phyloP scores from a whole-genome alignment of 2,797 vertebrate genomes.

The Myotis findleyi region DNA sequence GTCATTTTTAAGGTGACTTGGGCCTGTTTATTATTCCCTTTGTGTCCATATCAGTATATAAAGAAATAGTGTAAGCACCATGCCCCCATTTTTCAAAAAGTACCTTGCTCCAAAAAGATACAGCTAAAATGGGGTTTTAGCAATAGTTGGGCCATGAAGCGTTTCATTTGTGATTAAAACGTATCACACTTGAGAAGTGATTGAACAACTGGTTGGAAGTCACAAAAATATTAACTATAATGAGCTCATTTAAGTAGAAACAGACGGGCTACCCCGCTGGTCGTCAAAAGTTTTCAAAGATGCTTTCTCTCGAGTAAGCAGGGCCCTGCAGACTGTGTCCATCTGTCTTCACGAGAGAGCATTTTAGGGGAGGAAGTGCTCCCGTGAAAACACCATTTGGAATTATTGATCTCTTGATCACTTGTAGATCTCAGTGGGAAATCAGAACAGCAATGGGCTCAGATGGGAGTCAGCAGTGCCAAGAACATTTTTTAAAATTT shows the following conservation, averaged over 20 bases:
- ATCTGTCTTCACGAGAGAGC: slow-evolving; percentile 87
- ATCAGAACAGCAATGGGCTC: slow-evolving; percentile 54
- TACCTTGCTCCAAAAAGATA: slow-evolving; percentile 30
- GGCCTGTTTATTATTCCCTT: background rate
- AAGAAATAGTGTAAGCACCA: background rate
- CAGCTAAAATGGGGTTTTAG: slow-evolving; percentile 27
- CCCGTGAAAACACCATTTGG: slow-evolving; percentile 80
- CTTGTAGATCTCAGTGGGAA: slow-evolving; percentile 76
- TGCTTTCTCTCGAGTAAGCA: slow-evolving; percentile 86
- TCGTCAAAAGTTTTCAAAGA: slow-evolving; percentile 88
- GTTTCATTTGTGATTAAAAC: slow-evolving; percentile 75
- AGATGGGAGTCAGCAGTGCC: background rate
- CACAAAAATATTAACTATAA: slow-evolving; percentile 88
- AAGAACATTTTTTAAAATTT: background rate
- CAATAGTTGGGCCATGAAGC: slow-evolving; percentile 23
- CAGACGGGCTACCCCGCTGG: slow-evolving; percentile 85
- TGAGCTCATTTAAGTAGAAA: slow-evolving; percentile 87
- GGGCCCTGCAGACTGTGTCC: slow-evolving; percentile 87
- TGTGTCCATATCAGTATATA: background rate
- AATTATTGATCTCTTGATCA: slow-evolving; percentile 79
- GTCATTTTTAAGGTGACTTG: background rate
- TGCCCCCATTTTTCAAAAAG: background rate
- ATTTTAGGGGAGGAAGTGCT: slow-evolving; percentile 69
- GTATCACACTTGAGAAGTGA: slow-evolving; percentile 83
- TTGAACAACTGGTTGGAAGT: slow-evolving; percentile 88